phyloP scores from a whole-genome alignment of 2,113 vertebrate genomes.

The Empidonax alnorum region DNA sequence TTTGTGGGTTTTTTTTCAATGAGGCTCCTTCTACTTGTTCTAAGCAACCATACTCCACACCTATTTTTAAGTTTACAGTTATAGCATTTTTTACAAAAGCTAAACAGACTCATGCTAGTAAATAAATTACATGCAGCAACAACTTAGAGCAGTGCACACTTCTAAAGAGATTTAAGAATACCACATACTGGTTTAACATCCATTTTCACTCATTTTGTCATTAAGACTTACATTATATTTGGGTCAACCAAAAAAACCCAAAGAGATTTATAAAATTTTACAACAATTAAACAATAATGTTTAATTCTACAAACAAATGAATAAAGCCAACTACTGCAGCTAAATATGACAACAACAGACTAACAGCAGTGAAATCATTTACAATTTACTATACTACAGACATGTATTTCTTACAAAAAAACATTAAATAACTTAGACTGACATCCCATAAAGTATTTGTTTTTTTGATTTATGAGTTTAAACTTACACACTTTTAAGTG shows the following conservation, averaged over 20 bases:
- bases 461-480: slow-evolving; percentile 30
- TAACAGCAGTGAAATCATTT: slow-evolving; percentile 66
- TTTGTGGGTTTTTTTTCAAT: neutral
- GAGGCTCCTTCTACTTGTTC: slow-evolving; percentile 2
- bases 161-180: slow-evolving; percentile 46
- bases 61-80: slow-evolving; percentile 28
- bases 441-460: slow-evolving; percentile 48
- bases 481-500: neutral
- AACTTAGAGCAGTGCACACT: slow-evolving; percentile 34
- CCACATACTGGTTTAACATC: slow-evolving; percentile 55
- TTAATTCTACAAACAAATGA: slow-evolving; percentile 77
- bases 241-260: slow-evolving; percentile 86
- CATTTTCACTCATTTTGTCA: slow-evolving; percentile 79
- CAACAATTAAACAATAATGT: slow-evolving; percentile 79
- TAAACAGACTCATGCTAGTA: slow-evolving; percentile 28
- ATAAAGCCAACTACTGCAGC: slow-evolving; percentile 75
- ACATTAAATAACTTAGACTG: slow-evolving; percentile 43
- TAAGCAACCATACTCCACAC: slow-evolving; percentile 15
- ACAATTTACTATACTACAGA: slow-evolving; percentile 52
- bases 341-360: slow-evolving; percentile 68
- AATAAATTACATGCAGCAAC: slow-evolving; percentile 51
- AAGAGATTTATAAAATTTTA: slow-evolving; percentile 82
- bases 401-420: slow-evolving; percentile 61
- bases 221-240: slow-evolving; percentile 88
- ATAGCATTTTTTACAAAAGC: slow-evolving; percentile 39